Base-by-base conservation (phyloP, 2,113 vertebrate genomes). In the Gadus macrocephalus region DNA sequence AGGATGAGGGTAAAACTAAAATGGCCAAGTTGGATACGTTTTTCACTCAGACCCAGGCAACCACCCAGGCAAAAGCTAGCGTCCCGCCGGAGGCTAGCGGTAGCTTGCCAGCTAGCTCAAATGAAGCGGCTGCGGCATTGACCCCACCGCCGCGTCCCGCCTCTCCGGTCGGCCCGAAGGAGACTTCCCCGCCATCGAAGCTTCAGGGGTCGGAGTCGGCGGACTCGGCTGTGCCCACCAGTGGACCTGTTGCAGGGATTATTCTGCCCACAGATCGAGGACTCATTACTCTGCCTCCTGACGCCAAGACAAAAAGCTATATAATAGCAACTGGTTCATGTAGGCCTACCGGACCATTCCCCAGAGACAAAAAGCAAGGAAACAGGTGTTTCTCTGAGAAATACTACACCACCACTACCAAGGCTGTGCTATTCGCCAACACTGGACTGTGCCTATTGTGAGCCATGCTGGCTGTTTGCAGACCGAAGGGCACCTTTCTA, bases 391-490 rank as follows among this genome's bases (percentile, higher is more conserved):
- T 59, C 58, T 59, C 58, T n/a, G 58, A 17, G 2, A 59, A 5
- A 5, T 8, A 59, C 16, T 59, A 59, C 58, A 59, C 58, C 58
- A 59, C 58, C 58, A 59, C 58, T 20, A 20, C 59, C 59, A 68
- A 53, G 49, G 69, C 69, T 70, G 53, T 70, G 60, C 69, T 70
- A 63, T 25, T 70, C 61, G 15, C 60, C 61, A 63, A 64, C 63
- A 64, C 25, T 68, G 42, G 69, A 70, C 64, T 70, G 69, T 55
- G 69, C 38, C 14, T 70, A 70, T 49, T 70, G 69, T 64, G 61
- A 70, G 22, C 69, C 69, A 59, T 74, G 72, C 66, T 68, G 72
- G 72, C 59, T 73, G 12, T 73, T 73, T 68, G 72, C 16, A 15
- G 61, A 73, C 28, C 65, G 60, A 14, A 35, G 56, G 53, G 27